Evolutionary conservation across 2,797 vertebrate species (phyloP), one percentile per base, ranked within the genome.

Genomic region (Chromis chromis): DNA sequence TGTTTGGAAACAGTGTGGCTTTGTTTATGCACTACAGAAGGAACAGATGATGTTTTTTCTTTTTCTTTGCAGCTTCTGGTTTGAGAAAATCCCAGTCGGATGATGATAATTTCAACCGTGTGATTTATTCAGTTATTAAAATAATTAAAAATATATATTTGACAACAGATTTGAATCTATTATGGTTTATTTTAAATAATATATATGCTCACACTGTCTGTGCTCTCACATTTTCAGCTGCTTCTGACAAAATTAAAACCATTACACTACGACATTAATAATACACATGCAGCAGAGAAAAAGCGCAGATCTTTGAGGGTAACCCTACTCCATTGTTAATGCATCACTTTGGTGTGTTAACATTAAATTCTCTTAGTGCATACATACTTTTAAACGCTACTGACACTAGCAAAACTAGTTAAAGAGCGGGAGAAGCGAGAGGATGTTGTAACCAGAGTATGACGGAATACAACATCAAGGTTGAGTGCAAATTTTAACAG

Each of bases 1-100:
- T 81, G 62, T 84, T 76, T 55, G 67, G 66, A 50, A 76, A 76
- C 68, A 63, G 28, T 28, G 53, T 24, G 17, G 60, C 39, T 61
- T 25, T 52, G 65, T 70, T 81, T 59, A 65, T 74, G 59, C 40
- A 42, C 42, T 36, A 54, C 57, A 27, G 49, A 72, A 40, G 21
- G 74, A 84, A 65, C 57, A 77, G 66, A 72, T 79, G 60, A 85
- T 82, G 50, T 60, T 74, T 74, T 5, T 31, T n/a, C n/a, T 5
- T 9, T 33, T 33, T 33, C 33, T 36, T 25, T 11, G 2, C 33
- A 65, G 65, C 42, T 66, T 74, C 31, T 61, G 60, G 28, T 68
- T 62, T 64, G 58, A 4, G 31, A 39, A 12, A 22, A 6, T 3
- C 36, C 2, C 22, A 31, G 13, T 21, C 39, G 22, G 44, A 61